A percentile compares a stretch with the other conserved stretches of the same genome.
Conservation (phyloP, 2,888 invertebrate species). For the Lucinisca nassula region DNA sequence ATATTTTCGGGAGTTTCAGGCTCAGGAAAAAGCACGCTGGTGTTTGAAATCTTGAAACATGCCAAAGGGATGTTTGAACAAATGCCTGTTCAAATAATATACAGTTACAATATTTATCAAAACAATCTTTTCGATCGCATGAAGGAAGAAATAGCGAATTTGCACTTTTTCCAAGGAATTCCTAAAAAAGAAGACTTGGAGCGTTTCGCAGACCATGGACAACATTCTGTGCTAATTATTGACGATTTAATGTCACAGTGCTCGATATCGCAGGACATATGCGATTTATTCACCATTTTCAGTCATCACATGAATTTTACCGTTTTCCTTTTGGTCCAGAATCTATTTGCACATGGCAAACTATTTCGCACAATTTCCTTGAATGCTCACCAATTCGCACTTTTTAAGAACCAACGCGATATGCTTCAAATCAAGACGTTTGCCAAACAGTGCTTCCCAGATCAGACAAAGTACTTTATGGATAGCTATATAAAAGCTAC, state of each 20-base stretch:
- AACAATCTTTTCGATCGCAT: too few relatives aligned
- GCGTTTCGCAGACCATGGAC: not conserved
- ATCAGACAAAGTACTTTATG: constrained; percentile 55
- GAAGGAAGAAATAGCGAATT: not conserved
- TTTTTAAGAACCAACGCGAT: constrained; percentile 55
- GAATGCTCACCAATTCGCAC: constrained; percentile 49
- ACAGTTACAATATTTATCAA: too few relatives aligned
- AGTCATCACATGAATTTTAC: constrained; percentile 45
- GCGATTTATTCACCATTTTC: constrained; percentile 38
- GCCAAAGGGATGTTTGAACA: too few relatives aligned
- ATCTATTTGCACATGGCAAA: constrained; percentile 42
- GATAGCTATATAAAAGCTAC: constrained; percentile 53
- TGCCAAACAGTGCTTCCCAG: constrained; percentile 56
- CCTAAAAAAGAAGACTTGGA: not conserved
- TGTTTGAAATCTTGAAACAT: too few relatives aligned
- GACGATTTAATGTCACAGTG: constrained; percentile 49
- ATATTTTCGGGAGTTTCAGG: too few relatives aligned
- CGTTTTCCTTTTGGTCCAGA: constrained; percentile 25
- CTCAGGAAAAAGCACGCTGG: too few relatives aligned
- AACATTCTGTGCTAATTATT: constrained; percentile 28
- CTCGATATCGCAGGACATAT: constrained; percentile 3
- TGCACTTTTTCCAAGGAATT: not conserved
- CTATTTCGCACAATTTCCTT: constrained; percentile 40
- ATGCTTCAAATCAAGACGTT: constrained; percentile 54
- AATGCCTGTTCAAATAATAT: too few relatives aligned